Evolutionary conservation across 2,797 vertebrate genomes (phyloP), one percentile per base, ranked within the genome.

Genomic region (Dendrocincla tyrannina): DNA sequence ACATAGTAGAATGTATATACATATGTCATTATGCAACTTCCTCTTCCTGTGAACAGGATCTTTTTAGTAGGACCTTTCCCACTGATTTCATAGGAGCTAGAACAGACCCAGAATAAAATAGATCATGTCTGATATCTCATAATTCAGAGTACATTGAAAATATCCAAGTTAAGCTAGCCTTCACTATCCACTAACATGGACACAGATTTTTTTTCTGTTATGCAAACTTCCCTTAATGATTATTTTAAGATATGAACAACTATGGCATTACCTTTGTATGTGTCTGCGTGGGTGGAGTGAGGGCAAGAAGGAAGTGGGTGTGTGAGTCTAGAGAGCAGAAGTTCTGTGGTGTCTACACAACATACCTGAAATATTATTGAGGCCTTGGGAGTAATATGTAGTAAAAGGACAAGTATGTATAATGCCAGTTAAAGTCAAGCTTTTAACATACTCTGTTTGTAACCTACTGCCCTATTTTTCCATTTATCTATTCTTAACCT

Each of bases 241-340:
- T 75, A 9, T 49, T 80, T 23, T 16, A 58, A 60, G 8, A 25
- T 37, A 17, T 6, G 17, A 80, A 74, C 5, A 63, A 1, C 17
- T 52, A 7, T 27, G 9, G 5, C 16, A 76, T 69, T 59, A 41
- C 11, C 16, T 88, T 78, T 33, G 9, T 33, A 42, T 6, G 0
- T 12, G 0, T 55, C 44, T 56, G 6, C 67, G 44, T 33, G 23
- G 18, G 30, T 30, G 28, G 8, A 23, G 7, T 33, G 32, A 5
- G 22, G 4, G 4, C 0, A 4, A 52, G 8, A 9, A 4, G 2
- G 4, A 19, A 27, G 3, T 53, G 9, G 37, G 6, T 52, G 13
- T 9, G 1, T 19, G 4, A 68, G 28, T 33, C 41, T 49, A 32
- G 2, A 1, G 3, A 53, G 46, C 11, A 52, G 35, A 77, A 53